These are phyloP conservation scores for Campoplex nolae DNA, from an alignment of 2,888 invertebrate species.

Conservation along the genomic window DNA sequence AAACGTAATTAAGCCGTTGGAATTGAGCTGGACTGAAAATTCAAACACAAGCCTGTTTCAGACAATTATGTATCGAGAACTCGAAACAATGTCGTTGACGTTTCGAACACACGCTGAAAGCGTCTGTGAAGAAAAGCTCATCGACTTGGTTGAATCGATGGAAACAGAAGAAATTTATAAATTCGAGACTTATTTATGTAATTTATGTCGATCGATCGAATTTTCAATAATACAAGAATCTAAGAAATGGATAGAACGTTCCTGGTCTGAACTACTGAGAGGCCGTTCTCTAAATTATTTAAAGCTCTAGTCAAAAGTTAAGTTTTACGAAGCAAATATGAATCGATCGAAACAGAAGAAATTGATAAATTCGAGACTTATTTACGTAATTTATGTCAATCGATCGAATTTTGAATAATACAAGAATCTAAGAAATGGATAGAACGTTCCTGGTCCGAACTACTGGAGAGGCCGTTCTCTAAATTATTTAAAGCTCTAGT, in stretches of 20 bases:
- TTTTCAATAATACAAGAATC: not conserved
- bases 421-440: not conserved
- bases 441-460: not conserved
- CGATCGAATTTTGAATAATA: not conserved
- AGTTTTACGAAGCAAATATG: not conserved
- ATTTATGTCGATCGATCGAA: not conserved
- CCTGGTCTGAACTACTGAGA: not conserved
- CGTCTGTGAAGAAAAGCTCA: not conserved
- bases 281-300: not conserved
- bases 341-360: not conserved
- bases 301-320: not conserved
- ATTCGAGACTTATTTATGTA: not conserved
- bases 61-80: not conserved
- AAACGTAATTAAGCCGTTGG: constrained; percentile 9
- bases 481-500: not conserved
- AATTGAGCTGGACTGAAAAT: not conserved
- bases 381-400: not conserved
- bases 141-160: no score
- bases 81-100: not conserved
- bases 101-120: not conserved
- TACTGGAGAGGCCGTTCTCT: not conserved
- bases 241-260: not conserved
- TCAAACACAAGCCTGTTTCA: not conserved
- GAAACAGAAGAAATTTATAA: not conserved
- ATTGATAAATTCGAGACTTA: not conserved